Percentiles rank a stretch among this genome's conserved stretches.
These are phyloP conservation scores for Schizopygopsis malacanthus DNA, from an alignment of 2,797 vertebrate species.

Conservation along the genomic window DNA sequence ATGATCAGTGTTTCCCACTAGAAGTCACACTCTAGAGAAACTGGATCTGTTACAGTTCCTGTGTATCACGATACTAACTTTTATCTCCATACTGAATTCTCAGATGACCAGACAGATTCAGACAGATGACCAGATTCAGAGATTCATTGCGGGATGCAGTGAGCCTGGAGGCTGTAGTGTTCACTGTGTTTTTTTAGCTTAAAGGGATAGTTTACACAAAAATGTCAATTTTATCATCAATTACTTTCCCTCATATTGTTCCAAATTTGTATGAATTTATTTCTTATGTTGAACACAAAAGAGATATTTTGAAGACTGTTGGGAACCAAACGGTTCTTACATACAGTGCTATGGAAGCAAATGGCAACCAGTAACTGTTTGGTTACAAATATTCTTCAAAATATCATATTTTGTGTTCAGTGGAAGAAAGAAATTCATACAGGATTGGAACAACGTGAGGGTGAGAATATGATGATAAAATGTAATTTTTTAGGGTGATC, in stretches of 20 bases:
- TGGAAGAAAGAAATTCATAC: not conserved
- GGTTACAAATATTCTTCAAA: not conserved
- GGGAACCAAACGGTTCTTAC: not conserved
- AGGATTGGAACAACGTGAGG: not conserved
- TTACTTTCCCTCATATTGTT: not conserved
- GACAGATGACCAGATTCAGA: too few species aligned
- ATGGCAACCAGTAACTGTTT: not conserved
- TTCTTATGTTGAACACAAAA: not conserved
- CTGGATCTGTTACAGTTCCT: constrained; percentile 55
- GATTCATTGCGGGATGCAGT: not conserved
- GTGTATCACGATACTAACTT: too few species aligned
- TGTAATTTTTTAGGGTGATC: not conserved
- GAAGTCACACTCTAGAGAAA: constrained; percentile 60
- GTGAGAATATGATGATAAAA: too few species aligned
- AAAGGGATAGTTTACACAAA: not conserved
- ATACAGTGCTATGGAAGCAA: not conserved
- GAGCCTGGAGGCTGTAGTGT: not conserved
- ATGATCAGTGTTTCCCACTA: constrained; percentile 58
- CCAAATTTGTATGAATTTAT: not conserved
- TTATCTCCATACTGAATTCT: not conserved
- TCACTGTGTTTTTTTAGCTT: not conserved
- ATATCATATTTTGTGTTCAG: not conserved
- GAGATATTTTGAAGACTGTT: not conserved
- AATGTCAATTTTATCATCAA: not conserved
- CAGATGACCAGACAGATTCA: not conserved